These are phyloP conservation scores for Salmo trutta DNA, from an alignment of 2,797 vertebrate genomes.

Conservation along the genomic window DNA sequence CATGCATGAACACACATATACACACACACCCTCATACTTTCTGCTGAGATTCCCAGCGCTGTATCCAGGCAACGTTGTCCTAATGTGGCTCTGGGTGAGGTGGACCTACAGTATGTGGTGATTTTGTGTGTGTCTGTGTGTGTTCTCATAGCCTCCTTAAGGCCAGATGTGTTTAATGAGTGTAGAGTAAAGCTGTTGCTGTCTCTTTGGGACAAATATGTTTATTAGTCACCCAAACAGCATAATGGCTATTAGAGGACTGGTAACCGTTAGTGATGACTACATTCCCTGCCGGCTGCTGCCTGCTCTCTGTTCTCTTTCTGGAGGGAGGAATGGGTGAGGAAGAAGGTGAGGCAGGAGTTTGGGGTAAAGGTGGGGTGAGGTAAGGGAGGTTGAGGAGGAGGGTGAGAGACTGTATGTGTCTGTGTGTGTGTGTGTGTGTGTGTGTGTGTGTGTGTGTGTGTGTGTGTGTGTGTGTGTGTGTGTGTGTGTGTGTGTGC, in stretches of 20 bases:
- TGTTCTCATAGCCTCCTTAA: slow-evolving; percentile 28
- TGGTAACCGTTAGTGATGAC: slow-evolving; percentile 20
- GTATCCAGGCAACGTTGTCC: slow-evolving; percentile 59
- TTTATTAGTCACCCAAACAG: slow-evolving; percentile 34
- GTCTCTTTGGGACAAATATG: not conserved
- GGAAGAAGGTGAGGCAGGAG: not conserved
- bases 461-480: too few relatives aligned
- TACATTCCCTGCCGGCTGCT: not conserved
- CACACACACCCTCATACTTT: not conserved
- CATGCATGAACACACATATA: not conserved
- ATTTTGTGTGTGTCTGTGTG: slow-evolving; percentile 4
- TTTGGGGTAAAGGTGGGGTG: not conserved
- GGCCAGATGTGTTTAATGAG: slow-evolving; percentile 53
- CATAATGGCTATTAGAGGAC: slow-evolving; percentile 18
- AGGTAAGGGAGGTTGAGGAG: not conserved
- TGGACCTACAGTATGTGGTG: too few relatives aligned
- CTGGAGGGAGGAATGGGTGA: not conserved
- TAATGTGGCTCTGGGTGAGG: not conserved
- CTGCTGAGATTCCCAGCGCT: slow-evolving; percentile 43
- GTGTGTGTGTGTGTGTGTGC: slow-evolving; percentile 7
- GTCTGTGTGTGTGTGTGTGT: slow-evolving; percentile 6
- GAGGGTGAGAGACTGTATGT: not conserved
- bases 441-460: too few relatives aligned
- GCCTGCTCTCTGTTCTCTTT: slow-evolving; percentile 5
- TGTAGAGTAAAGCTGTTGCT: slow-evolving; percentile 35